Percentiles rank a stretch among this genome's conserved stretches.
These are phyloP conservation scores for Barypeithes pellucidus DNA, from an alignment of 2,888 invertebrate species.

Conservation along the genomic window DNA sequence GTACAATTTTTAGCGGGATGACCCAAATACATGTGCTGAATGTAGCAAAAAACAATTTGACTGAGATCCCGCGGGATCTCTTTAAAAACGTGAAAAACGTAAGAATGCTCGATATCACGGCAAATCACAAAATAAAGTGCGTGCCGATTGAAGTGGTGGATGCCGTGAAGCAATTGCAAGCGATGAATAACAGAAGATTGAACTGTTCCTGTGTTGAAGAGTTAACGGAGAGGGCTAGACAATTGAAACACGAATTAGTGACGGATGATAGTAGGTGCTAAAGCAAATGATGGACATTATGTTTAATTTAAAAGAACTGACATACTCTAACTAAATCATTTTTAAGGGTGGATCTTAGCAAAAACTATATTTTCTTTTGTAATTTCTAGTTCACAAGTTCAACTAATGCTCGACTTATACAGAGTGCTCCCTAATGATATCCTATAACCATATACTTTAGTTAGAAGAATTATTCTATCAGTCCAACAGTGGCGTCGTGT, in stretches of 20 bases:
- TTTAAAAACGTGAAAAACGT: conserved; percentile 47
- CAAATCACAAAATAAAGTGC: conserved; percentile 56
- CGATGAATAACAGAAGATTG: conserved; percentile 49
- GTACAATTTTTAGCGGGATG: conserved; percentile 55
- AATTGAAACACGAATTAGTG: background rate
- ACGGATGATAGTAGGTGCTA: background rate
- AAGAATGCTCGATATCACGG: conserved; percentile 51
- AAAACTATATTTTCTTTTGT: no score
- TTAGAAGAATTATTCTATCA: no score
- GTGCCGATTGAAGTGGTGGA: conserved; percentile 52
- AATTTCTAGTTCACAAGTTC: no score
- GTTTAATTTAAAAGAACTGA: no score
- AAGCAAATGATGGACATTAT: background rate
- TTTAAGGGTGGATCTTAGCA: no score
- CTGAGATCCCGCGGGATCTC: conserved; percentile 46
- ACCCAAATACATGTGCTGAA: conserved; percentile 51
- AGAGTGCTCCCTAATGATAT: no score
- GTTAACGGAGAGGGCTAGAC: background rate
- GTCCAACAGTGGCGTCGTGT: no score
- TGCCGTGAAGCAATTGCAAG: conserved; percentile 51
- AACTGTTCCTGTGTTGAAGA: conserved; percentile 54
- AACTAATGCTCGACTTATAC: no score
- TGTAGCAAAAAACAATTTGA: conserved; percentile 56
- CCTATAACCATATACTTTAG: no score
- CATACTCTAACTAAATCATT: no score